Evolutionary conservation across 1,140 invertebrate species (phyloP).

Genomic region (Drosophila parabipectinata): DNA sequence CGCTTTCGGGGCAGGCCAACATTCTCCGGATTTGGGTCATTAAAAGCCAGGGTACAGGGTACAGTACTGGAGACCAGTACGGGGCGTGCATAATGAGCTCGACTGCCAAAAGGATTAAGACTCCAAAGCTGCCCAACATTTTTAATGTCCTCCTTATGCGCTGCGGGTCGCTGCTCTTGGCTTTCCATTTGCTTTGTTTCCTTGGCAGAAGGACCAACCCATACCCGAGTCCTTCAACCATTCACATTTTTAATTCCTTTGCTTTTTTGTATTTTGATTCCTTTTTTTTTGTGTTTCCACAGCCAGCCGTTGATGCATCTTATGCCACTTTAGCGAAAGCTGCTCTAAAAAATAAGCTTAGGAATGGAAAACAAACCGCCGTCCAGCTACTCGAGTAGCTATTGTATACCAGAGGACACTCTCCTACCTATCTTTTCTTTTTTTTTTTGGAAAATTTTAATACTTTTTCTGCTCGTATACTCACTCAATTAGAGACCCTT

Average conservation of each 20-base stretch:
- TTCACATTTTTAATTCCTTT: slow-evolving; percentile 73
- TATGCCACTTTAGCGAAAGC: slow-evolving; percentile 57
- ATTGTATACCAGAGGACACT: slow-evolving; percentile 26
- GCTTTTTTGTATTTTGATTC: slow-evolving; percentile 64
- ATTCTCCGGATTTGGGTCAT: slow-evolving; percentile 74
- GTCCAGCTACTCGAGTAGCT: slow-evolving; percentile 17
- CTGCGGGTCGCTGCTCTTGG: slow-evolving; percentile 41
- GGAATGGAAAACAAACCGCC: slow-evolving; percentile 70
- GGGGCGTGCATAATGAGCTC: slow-evolving; percentile 67
- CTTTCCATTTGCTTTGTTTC: slow-evolving; percentile 48
- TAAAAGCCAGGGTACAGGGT: slow-evolving; percentile 54
- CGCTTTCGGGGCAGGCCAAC: slow-evolving; percentile 35
- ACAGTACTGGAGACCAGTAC: slow-evolving; percentile 17
- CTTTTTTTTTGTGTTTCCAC: slow-evolving; percentile 19
- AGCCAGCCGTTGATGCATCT: slow-evolving; percentile 59
- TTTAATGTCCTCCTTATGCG: slow-evolving; percentile 60
- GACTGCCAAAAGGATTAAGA: slow-evolving; percentile 70
- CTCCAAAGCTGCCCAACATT: slow-evolving; percentile 55
- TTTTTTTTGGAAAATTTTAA: slow-evolving; percentile 57
- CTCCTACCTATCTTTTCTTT: slow-evolving; percentile 19
- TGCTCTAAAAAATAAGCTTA: slow-evolving; percentile 76
- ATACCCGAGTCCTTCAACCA: slow-evolving; percentile 6
- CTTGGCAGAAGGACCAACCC: not conserved
- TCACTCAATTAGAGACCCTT: slow-evolving; percentile 71
- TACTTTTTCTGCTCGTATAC: slow-evolving; percentile 64